Conservation (phyloP, 2,888 invertebrate species). For the Alloscopus bannaensis region DNA sequence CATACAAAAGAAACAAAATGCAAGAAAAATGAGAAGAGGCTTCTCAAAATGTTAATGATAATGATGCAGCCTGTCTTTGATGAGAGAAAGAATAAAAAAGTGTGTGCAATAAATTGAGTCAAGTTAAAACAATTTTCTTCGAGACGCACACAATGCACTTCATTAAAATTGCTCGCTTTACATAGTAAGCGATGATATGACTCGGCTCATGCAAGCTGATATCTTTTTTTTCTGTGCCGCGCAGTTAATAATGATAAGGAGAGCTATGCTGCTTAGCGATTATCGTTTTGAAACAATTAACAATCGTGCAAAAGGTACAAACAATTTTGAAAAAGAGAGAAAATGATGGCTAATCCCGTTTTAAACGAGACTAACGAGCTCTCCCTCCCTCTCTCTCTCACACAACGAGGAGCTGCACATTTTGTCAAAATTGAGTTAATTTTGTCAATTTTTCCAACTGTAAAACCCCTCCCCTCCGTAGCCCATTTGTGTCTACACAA, state of each 20-base stretch:
- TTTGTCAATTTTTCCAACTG: too few species aligned
- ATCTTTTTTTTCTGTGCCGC: neutral
- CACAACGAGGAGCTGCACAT: too few species aligned
- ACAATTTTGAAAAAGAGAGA: constrained; percentile 14
- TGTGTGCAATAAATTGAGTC: too few species aligned
- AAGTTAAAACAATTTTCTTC: neutral
- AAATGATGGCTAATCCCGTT: too few species aligned
- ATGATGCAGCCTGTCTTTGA: constrained; percentile 5
- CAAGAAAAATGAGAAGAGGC: constrained; percentile 6
- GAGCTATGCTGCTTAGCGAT: constrained; percentile 53
- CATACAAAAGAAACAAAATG: constrained; percentile 28
- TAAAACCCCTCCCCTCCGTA: too few species aligned
- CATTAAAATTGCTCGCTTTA: constrained; percentile 40
- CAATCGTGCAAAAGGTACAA: constrained; percentile 41
- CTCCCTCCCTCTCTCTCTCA: too few species aligned
- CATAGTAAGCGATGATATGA: too few species aligned
- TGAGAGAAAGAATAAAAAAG: constrained; percentile 6
- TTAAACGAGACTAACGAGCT: neutral
- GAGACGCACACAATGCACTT: constrained; percentile 14
- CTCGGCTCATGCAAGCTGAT: too few species aligned
- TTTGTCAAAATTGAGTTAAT: too few species aligned
- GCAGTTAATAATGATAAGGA: too few species aligned
- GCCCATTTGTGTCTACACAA: too few species aligned
- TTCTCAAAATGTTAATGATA: constrained; percentile 30
- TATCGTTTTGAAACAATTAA: constrained; percentile 51